Evolutionary conservation across 1,140 invertebrate genomes (phyloP), one percentile per base, ranked within the genome.

Genomic region (Drosophila pandora): DNA sequence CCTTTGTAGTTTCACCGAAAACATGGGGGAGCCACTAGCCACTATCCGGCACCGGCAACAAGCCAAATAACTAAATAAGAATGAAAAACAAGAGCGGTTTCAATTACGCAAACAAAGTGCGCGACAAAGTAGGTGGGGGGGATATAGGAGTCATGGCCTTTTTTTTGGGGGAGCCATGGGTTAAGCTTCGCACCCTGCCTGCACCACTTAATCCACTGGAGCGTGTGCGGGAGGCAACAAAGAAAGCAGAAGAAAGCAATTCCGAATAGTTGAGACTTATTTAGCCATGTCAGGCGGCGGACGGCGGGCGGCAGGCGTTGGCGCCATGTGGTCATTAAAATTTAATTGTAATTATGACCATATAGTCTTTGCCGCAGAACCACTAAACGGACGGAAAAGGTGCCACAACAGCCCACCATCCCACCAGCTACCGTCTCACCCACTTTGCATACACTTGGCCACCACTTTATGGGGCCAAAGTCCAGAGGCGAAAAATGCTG

Each of bases 1-100:
- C 82, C 82, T 85, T 85, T 85, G 82, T 85, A 74, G 60, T 87
- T 85, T 22, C 52, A 82, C 82, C 82, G 65, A 85, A 83, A 81
- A 21, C 41, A 34, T 28, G 63, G 57, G 45, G 72, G 34, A 17
- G n/a, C 1, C 7, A n/a, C 25, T 8, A 22, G 9, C 7, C 10
- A 12, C n/a, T 7, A 43, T 2, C 41, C 5, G 12, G 9, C 13
- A 7, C 60, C 2, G 22, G 30, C 50, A 22, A 53, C 30, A 43
- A 22, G 25, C 41, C 8, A 67, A 25, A 57, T 49, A 43, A 43
- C 53, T 10, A 57, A 71, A 59, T 39, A 25, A 54, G 60, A 49
- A 34, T 13, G 43, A 25, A 75, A 59, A 81, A 64, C 62, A 67
- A 75, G 62, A 76, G 57, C 41, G 74, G 82, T 87, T 87, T 85